phyloP scores from a whole-genome alignment of 2,113 vertebrate genomes.

The Chaetorhynchus papuensis region DNA sequence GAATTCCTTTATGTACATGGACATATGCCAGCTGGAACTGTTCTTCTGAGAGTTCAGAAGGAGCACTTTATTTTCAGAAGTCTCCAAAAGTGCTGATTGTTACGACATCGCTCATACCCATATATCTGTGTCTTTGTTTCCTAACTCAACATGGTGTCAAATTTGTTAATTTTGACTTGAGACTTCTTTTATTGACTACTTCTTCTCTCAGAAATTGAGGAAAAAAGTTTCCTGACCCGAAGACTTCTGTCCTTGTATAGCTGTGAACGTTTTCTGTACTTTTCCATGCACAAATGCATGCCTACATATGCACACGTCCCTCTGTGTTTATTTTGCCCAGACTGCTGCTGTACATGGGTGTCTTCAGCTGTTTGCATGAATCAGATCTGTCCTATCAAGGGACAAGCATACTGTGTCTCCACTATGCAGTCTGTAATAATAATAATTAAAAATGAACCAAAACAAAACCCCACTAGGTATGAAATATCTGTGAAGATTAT shows the following conservation, averaged over 20 bases:
- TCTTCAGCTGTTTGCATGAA: not conserved
- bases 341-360: not conserved
- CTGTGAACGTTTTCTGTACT: not conserved
- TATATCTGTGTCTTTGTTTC: not conserved
- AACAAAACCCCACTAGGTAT: not conserved
- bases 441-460: not conserved
- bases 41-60: not conserved
- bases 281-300: not conserved
- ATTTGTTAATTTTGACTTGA: not conserved
- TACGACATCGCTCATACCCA: not conserved
- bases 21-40: not conserved
- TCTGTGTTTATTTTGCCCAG: not conserved
- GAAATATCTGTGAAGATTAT: not conserved
- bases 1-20: not conserved
- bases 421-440: not conserved
- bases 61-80: not conserved
- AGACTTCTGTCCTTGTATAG: not conserved
- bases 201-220: not conserved
- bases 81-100: not conserved
- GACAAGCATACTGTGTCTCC: not conserved
- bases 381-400: not conserved
- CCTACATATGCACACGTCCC: fast-evolving
- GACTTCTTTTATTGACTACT: not conserved
- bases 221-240: not conserved
- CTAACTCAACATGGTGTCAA: not conserved